A percentile compares a stretch with the other conserved stretches of the same genome.
phyloP scores from a whole-genome alignment of 1,140 invertebrate genomes.

The Heliconius himera region DNA sequence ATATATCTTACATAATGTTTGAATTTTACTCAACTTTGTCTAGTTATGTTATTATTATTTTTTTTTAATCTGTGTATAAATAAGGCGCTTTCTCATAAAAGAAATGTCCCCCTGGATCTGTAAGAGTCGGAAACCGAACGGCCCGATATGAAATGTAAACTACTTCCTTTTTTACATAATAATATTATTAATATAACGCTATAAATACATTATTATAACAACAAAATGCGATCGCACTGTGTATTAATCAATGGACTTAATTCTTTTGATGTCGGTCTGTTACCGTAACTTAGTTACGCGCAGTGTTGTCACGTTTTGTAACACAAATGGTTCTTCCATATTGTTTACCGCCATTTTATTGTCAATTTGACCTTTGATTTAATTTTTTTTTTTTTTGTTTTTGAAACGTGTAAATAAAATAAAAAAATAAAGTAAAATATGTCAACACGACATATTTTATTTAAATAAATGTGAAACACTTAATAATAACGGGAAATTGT shows the following conservation, averaged over 20 bases:
- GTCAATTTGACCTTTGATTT: neutral
- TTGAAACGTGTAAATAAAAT: no score
- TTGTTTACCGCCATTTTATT: constrained; percentile 40
- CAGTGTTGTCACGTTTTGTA: constrained; percentile 21
- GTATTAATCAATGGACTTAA: neutral
- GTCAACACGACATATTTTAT: no score
- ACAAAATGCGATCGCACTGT: constrained; percentile 18
- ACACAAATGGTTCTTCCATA: constrained; percentile 20
- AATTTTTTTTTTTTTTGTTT: neutral
- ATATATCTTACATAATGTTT: neutral
- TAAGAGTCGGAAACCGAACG: neutral
- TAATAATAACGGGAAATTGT: no score
- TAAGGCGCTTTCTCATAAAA: neutral
- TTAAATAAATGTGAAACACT: no score
- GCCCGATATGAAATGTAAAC: constrained; percentile 2
- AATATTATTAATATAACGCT: constrained; percentile 2
- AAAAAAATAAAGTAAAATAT: no score
- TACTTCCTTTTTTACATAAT: constrained; percentile 13
- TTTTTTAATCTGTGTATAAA: neutral
- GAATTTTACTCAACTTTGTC: neutral
- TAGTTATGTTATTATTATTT: neutral
- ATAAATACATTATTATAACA: neutral
- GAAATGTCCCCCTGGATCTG: neutral
- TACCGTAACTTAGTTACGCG: constrained; percentile 22
- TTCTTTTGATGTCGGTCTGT: constrained; percentile 11